Conservation (phyloP, 1,140 invertebrate species). For the Drosophila elegans region DNA sequence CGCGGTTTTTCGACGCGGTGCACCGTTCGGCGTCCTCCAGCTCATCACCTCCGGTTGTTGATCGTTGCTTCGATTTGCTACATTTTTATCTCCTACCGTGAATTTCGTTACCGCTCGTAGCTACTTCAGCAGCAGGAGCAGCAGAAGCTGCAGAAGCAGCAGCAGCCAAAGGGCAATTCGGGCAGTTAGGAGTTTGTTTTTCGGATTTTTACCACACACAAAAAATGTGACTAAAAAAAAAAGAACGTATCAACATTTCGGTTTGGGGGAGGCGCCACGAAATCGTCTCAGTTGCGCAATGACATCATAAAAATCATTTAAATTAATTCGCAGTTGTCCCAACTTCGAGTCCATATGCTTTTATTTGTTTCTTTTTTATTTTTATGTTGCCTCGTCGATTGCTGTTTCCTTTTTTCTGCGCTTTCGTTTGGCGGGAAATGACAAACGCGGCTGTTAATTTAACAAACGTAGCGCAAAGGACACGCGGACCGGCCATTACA, state of each 20-base stretch:
- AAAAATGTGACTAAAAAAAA: not conserved
- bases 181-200: conserved; percentile 45
- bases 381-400: conserved; percentile 67
- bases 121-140: conserved; percentile 60
- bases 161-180: conserved; percentile 58
- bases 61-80: conserved; percentile 81
- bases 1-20: conserved; percentile 42
- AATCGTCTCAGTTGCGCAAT: conserved; percentile 76
- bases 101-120: conserved; percentile 80
- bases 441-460: conserved; percentile 80
- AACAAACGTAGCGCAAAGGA: conserved; percentile 65
- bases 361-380: conserved; percentile 72
- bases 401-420: conserved; percentile 33
- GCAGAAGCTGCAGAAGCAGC: conserved; percentile 11
- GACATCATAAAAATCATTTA: conserved; percentile 83
- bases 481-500: conserved; percentile 76
- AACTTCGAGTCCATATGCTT: conserved; percentile 69
- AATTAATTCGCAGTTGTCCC: conserved; percentile 76
- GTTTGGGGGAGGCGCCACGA: conserved; percentile 34
- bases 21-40: conserved; percentile 29
- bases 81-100: conserved; percentile 83
- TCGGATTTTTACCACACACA: conserved; percentile 31
- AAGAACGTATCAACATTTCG: conserved; percentile 9
- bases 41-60: conserved; percentile 75
- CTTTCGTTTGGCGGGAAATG: conserved; percentile 44